Evolutionary conservation across 1,140 invertebrate genomes (phyloP).

Genomic region (Spodoptera litura): DNA sequence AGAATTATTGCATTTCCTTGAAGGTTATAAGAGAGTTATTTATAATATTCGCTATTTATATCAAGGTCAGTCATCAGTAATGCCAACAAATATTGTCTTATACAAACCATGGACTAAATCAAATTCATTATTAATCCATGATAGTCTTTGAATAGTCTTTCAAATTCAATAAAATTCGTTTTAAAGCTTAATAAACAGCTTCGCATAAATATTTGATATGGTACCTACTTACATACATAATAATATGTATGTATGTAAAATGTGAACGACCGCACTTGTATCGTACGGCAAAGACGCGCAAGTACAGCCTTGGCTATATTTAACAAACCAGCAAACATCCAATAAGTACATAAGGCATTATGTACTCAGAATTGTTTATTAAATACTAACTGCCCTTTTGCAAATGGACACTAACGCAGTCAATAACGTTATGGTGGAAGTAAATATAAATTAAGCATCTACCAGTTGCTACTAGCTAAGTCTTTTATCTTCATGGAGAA

Average conservation of each 20-base stretch:
- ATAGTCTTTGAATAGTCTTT: too few relatives aligned
- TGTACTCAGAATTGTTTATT: slow-evolving; percentile 5
- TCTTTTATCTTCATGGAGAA: neutral
- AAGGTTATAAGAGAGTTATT: too few relatives aligned
- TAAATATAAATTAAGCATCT: neutral
- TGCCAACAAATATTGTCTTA: too few relatives aligned
- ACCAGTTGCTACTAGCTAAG: neutral
- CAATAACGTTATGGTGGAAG: neutral
- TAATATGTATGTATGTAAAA: neutral
- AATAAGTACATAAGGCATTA: neutral
- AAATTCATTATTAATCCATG: too few relatives aligned
- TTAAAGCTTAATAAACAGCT: too few relatives aligned
- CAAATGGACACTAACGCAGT: slow-evolving; percentile 6
- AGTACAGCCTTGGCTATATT: slow-evolving; percentile 25
- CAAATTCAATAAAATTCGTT: too few relatives aligned
- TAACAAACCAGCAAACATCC: slow-evolving; percentile 15
- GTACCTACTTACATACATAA: neutral
- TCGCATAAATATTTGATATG: too few relatives aligned
- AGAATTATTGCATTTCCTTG: too few relatives aligned
- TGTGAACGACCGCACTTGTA: slow-evolving; percentile 8
- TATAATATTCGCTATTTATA: too few relatives aligned
- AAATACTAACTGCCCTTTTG: slow-evolving; percentile 12
- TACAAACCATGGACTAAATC: too few relatives aligned
- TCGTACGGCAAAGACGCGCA: neutral
- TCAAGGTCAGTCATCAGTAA: too few relatives aligned